Conservation (phyloP, 2,113 vertebrate species). For the Condylura cristata region DNA sequence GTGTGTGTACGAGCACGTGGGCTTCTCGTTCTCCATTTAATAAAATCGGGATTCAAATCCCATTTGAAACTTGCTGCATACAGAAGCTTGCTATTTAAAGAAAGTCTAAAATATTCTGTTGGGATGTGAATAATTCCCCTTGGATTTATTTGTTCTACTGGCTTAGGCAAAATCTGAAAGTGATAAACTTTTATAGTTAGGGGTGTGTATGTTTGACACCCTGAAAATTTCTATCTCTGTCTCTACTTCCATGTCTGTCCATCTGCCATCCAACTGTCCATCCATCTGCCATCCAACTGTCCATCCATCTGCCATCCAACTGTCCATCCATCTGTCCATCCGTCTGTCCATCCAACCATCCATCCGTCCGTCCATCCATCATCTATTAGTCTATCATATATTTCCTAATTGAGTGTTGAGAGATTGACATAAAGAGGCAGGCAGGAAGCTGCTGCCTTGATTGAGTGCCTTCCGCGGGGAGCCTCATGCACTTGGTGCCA, state of each 20-base stretch:
- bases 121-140: neutral
- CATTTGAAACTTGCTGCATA: neutral
- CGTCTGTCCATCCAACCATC: neutral
- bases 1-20: neutral
- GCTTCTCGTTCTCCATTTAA: neutral
- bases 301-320: neutral
- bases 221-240: neutral
- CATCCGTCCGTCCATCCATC: neutral
- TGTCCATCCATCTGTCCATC: neutral
- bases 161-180: neutral
- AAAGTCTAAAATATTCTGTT: conserved; percentile 22
- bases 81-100: conserved; percentile 27
- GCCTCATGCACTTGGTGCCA: neutral
- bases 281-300: neutral
- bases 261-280: neutral
- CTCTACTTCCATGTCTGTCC: neutral
- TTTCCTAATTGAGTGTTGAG: conserved; percentile 43
- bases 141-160: conserved; percentile 26
- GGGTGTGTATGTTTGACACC: neutral
- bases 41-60: neutral
- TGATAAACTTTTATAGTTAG: neutral
- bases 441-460: conserved; percentile 29
- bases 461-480: neutral
- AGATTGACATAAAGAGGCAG: conserved; percentile 32
- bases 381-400: conserved; percentile 8